Conservation (phyloP, 1,140 invertebrate genomes). For the Drosophila virilis region DNA sequence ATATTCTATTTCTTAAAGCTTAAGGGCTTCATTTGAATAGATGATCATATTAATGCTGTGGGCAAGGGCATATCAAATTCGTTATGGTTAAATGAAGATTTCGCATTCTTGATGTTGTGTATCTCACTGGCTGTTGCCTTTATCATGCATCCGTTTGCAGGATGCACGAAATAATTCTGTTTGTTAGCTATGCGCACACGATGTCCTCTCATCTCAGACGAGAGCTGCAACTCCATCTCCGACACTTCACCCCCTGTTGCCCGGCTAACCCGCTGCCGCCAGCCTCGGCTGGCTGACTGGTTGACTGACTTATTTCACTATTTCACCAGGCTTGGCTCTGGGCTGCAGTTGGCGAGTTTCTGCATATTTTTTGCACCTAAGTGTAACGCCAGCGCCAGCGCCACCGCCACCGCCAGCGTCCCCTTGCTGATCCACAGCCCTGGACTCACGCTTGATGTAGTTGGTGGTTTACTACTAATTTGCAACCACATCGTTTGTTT, state of each 20-base stretch:
- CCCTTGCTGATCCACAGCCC: slow-evolving; percentile 26
- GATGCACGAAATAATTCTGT: slow-evolving; percentile 81
- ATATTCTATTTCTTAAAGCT: no score
- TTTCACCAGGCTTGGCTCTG: slow-evolving; percentile 8
- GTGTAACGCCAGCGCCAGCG: slow-evolving; percentile 20
- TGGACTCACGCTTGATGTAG: slow-evolving; percentile 76
- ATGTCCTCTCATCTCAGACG: slow-evolving; percentile 54
- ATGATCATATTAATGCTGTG: neutral
- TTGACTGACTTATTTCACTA: slow-evolving; percentile 66
- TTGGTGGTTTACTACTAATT: slow-evolving; percentile 82
- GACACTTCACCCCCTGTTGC: neutral
- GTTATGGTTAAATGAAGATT: neutral
- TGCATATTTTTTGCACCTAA: slow-evolving; percentile 61
- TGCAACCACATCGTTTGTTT: slow-evolving; percentile 82
- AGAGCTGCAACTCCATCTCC: slow-evolving; percentile 30
- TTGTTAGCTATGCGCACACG: slow-evolving; percentile 59
- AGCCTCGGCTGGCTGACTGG: slow-evolving; percentile 51
- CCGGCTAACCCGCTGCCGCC: neutral
- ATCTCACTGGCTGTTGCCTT: slow-evolving; percentile 35
- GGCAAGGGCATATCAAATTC: neutral
- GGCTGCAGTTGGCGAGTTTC: slow-evolving; percentile 6
- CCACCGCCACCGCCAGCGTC: neutral
- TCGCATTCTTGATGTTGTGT: slow-evolving; percentile 14
- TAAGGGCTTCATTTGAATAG: no score
- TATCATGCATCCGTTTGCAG: slow-evolving; percentile 79